Evolutionary conservation across 2,888 invertebrate species (phyloP).

Genomic region (Neoscelio sp.): DNA sequence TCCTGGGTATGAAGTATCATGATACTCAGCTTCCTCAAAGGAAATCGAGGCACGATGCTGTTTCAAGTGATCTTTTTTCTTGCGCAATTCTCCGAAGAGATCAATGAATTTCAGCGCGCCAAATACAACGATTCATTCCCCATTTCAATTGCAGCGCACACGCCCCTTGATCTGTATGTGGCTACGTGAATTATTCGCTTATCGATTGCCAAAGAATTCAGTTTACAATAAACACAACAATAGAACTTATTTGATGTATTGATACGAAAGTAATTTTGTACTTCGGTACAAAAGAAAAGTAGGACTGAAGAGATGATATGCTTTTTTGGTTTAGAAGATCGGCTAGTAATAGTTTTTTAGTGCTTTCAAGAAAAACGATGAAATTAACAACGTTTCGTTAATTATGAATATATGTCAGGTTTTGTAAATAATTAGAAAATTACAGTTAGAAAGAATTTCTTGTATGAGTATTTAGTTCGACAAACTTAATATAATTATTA

Average conservation of each 20-base stretch:
- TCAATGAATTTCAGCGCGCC: conserved; percentile 38
- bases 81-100: conserved; percentile 30
- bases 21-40: conserved; percentile 32
- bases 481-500: too few species aligned
- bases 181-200: conserved; percentile 29
- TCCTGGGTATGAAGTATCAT: conserved; percentile 18
- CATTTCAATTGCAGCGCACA: conserved; percentile 34
- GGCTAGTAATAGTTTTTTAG: too few species aligned
- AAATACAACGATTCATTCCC: conserved; percentile 34
- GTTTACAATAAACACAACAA: conserved; percentile 36
- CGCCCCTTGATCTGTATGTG: conserved; percentile 20
- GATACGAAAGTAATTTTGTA: conserved; percentile 12
- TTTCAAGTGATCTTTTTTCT: conserved; percentile 20
- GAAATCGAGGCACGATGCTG: conserved; percentile 33
- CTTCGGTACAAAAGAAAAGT: background rate
- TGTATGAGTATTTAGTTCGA: too few species aligned
- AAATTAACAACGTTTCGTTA: too few species aligned
- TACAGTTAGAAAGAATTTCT: too few species aligned
- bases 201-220: conserved; percentile 29
- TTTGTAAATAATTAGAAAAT: too few species aligned
- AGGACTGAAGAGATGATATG: too few species aligned
- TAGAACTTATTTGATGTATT: conserved; percentile 14
- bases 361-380: too few species aligned
- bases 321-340: too few species aligned
- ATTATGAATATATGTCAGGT: too few species aligned